These are phyloP conservation scores for Chaenodraco wilsoni DNA, from an alignment of 2,797 vertebrate species.

Conservation along the genomic window DNA sequence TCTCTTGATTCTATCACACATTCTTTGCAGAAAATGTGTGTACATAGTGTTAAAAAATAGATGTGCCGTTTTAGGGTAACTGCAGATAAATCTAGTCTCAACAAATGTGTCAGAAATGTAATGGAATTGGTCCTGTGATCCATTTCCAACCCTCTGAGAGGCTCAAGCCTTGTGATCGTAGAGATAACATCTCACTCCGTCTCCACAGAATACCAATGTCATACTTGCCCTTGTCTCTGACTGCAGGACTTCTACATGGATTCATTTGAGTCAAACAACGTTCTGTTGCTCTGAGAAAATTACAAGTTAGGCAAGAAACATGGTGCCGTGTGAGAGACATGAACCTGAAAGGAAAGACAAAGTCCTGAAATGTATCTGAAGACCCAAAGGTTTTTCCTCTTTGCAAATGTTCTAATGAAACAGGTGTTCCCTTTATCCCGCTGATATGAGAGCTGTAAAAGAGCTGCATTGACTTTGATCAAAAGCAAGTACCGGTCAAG, in stretches of 20 bases:
- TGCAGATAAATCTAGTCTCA: constrained; percentile 56
- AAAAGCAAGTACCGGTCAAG: no score
- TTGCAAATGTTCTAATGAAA: constrained; percentile 64
- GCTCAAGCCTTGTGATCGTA: constrained; percentile 60
- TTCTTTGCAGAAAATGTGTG: constrained; percentile 37
- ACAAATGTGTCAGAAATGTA: constrained; percentile 64
- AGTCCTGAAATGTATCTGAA: constrained; percentile 46
- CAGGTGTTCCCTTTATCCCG: constrained; percentile 62
- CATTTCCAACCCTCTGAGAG: constrained; percentile 57
- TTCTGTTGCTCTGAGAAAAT: constrained; percentile 38
- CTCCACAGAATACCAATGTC: constrained; percentile 64
- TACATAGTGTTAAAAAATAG: constrained; percentile 35
- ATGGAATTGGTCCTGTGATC: constrained; percentile 69
- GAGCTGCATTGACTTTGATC: no score
- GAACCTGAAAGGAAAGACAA: constrained; percentile 32
- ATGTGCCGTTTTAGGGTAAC: constrained; percentile 35
- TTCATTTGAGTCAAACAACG: constrained; percentile 27
- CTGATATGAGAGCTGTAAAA: constrained; percentile 68
- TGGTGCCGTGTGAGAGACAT: constrained; percentile 6
- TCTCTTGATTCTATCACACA: constrained; percentile 37
- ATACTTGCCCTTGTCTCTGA: constrained; percentile 42
- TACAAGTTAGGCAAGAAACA: constrained; percentile 4
- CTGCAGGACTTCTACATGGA: constrained; percentile 37
- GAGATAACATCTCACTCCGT: constrained; percentile 62
- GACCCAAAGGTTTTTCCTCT: constrained; percentile 52